Evolutionary conservation across 2,113 vertebrate genomes (phyloP), one percentile per base, ranked within the genome.

Genomic region (Phalacrocorax carbo): DNA sequence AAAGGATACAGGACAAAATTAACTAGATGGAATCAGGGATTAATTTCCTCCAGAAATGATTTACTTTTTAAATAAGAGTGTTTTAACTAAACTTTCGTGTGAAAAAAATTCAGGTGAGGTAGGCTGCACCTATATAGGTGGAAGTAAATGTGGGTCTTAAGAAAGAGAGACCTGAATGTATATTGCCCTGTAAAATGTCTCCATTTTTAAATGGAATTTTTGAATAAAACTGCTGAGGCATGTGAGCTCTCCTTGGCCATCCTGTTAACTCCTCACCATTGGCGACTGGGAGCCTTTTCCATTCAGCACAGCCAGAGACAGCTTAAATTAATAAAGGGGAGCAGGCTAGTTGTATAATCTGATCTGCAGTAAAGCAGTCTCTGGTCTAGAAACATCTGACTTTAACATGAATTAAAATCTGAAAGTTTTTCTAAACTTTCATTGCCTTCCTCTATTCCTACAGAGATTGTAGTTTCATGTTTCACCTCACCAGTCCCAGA

Each of bases 301-400:
- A 75, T 70, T 91, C 78, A 93, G 70, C 85, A 77, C 44, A 87
- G 93, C 91, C 89, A 96, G 95, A 96, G 23, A 51, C 36, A 96
- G 69, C 69, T 93, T 94, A 92, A 90, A 95, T 90, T 84, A 95
- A 96, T 94, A 84, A 97, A 96, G 94, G 25, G 48, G 60, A 97
- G 88, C 65, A 94, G 38, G 44, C 76, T 38, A 64, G 52, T 76
- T 69, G 61, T 86, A 86, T 75, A 93, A 95, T 76, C 73, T 93
- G 94, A 96, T 92, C 75, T 88, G n/a, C 49, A 77, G 60, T 87
- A 90, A 97, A 95, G 49, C 22, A 82, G 18, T 77, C 15, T 52
- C 4, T 78, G 49, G 76, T 95, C 60, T 97, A 72, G 54, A 97
- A 96, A 92, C 26, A 83, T 76, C 75, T 92, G 49, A 75, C 48